Conservation (phyloP, 1,140 invertebrate species). For the Oreohelix idahoensis region DNA sequence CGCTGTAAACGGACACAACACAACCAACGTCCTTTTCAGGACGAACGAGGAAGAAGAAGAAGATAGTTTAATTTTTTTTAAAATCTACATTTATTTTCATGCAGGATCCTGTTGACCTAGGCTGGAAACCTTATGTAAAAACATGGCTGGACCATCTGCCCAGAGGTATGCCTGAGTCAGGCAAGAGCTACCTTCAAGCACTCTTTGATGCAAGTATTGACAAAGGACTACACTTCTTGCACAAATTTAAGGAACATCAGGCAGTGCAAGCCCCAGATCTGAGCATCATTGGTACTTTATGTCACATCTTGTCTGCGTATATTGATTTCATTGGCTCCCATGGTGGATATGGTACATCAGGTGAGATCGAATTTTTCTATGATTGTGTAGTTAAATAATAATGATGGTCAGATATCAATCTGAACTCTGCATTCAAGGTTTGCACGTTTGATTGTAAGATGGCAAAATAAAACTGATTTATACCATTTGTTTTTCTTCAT, state of each 20-base stretch:
- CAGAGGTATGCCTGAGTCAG: slow-evolving; percentile 68
- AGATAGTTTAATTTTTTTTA: no score
- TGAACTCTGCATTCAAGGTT: no score
- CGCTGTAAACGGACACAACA: no score
- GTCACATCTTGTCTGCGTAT: slow-evolving; percentile 68
- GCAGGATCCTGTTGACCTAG: slow-evolving; percentile 71
- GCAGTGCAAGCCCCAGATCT: slow-evolving; percentile 62
- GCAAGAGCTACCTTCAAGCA: slow-evolving; percentile 74
- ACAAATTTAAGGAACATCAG: slow-evolving; percentile 57
- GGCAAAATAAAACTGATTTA: no score
- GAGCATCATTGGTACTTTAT: slow-evolving; percentile 64
- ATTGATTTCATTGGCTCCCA: slow-evolving; percentile 67
- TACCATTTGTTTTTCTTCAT: no score
- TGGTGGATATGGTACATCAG: slow-evolving; percentile 69
- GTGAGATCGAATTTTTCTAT: slow-evolving; percentile 43
- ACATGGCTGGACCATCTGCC: slow-evolving; percentile 70
- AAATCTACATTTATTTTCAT: neutral
- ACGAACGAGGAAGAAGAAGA: no score
- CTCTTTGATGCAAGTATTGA: slow-evolving; percentile 80
- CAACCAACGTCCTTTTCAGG: no score
- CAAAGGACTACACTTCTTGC: slow-evolving; percentile 75
- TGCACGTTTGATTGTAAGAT: no score
- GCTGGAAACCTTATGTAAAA: slow-evolving; percentile 71
- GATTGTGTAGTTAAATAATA: no score
- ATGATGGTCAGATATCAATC: no score